Evolutionary conservation across 2,888 invertebrate species (phyloP).

Genomic region (Leucophenga montana): DNA sequence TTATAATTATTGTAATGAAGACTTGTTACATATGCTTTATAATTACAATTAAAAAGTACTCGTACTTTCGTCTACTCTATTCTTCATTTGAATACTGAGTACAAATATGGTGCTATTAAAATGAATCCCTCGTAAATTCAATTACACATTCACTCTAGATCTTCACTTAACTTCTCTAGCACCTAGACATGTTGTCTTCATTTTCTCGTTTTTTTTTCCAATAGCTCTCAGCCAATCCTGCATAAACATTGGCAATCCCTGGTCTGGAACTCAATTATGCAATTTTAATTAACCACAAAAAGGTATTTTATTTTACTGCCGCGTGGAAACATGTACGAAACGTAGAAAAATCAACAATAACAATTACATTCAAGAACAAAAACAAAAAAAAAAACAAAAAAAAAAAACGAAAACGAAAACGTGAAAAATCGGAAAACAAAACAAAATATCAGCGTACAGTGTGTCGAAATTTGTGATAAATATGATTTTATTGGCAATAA

Average conservation of each 20-base stretch:
- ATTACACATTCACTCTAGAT: not conserved
- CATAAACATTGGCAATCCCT: constrained; percentile 4
- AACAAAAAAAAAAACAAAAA: not conserved
- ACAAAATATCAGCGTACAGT: constrained; percentile 16
- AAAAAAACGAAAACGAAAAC: constrained; percentile 40
- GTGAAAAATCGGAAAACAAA: constrained; percentile 35
- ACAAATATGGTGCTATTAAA: not conserved
- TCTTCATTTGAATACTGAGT: no score
- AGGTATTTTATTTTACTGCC: constrained; percentile 34
- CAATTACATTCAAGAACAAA: not conserved
- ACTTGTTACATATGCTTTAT: no score
- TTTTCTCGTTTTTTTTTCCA: not conserved
- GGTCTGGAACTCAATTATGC: constrained; percentile 42
- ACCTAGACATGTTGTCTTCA: constrained; percentile 22
- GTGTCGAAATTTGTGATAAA: no score
- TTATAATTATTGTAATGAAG: no score
- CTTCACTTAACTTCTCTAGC: not conserved
- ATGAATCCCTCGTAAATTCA: not conserved
- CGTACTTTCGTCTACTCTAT: no score
- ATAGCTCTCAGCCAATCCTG: not conserved
- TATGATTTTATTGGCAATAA: no score
- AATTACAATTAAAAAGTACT: no score
- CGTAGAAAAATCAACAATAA: no score
- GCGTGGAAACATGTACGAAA: not conserved
- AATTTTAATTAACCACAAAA: constrained; percentile 57